Evolutionary conservation across 2,888 invertebrate genomes (phyloP).

Genomic region (Ceraclea dissimilis): DNA sequence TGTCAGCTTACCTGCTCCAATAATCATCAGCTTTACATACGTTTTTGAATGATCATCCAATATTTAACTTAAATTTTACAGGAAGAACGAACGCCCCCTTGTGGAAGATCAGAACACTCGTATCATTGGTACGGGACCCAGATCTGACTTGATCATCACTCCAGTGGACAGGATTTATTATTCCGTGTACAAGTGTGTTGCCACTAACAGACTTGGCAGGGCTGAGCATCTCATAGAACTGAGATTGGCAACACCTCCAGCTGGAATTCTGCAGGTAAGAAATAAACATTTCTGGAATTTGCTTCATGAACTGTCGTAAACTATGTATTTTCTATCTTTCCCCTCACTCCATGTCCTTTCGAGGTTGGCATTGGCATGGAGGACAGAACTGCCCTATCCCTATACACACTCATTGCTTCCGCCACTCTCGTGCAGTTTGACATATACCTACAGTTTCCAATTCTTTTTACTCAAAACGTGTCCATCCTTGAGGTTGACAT

Average conservation of each 20-base stretch:
- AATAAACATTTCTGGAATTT: neutral
- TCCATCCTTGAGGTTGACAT: no score
- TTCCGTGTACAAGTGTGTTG: constrained; percentile 73
- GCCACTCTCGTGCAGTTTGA: no score
- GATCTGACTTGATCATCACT: constrained; percentile 61
- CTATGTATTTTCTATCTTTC: no score
- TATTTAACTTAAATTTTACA: neutral
- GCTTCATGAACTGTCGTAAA: no score
- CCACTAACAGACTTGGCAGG: constrained; percentile 67
- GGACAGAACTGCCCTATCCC: no score
- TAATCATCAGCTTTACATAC: no score
- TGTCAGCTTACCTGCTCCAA: no score
- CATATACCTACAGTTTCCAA: no score
- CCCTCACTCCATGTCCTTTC: no score
- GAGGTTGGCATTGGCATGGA: no score
- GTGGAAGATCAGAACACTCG: constrained; percentile 50
- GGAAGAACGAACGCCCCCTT: constrained; percentile 46
- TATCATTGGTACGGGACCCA: constrained; percentile 61
- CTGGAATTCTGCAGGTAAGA: constrained; percentile 48
- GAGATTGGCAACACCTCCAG: constrained; percentile 66
- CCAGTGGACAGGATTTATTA: constrained; percentile 61
- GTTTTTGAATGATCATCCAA: neutral
- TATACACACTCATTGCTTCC: no score
- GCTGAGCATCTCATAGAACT: constrained; percentile 61
- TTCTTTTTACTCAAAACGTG: no score